phyloP scores from a whole-genome alignment of 35 echinoderm and acorn worm species.

The Antedon bifida region DNA sequence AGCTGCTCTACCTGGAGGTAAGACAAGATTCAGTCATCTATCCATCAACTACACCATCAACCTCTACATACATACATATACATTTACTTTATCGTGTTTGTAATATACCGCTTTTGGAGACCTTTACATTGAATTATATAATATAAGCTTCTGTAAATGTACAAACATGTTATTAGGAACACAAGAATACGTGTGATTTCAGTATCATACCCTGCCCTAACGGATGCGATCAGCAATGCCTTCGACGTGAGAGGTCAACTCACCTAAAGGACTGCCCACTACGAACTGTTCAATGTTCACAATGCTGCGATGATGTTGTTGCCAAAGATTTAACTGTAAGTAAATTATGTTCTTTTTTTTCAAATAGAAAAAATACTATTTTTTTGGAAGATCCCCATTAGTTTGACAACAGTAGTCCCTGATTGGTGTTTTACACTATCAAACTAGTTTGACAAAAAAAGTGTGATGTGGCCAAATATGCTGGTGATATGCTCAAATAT shows the following conservation, averaged over 20 bases:
- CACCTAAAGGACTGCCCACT: constrained; percentile 58
- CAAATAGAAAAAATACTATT: too few relatives aligned
- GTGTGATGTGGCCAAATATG: too few relatives aligned
- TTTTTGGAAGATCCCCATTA: too few relatives aligned
- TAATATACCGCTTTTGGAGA: neutral
- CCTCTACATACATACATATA: neutral
- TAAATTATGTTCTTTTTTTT: neutral
- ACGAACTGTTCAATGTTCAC: constrained; percentile 42
- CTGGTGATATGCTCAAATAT: too few relatives aligned
- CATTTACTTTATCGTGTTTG: neutral
- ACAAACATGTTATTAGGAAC: constrained; percentile 9
- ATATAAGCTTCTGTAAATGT: neutral
- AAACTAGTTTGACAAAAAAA: too few relatives aligned
- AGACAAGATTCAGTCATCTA: neutral
- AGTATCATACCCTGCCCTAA: constrained; percentile 37
- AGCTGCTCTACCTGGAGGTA: constrained; percentile 67
- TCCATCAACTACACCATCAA: too few relatives aligned
- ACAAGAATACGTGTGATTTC: constrained; percentile 25
- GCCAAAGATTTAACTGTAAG: constrained; percentile 53
- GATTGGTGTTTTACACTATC: too few relatives aligned
- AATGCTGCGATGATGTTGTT: constrained; percentile 50
- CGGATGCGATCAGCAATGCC: constrained; percentile 39
- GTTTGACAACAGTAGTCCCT: too few relatives aligned
- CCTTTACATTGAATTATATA: neutral
- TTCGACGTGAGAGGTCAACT: constrained; percentile 21